These are phyloP conservation scores for Homarus gammarus DNA, from an alignment of 2,888 invertebrate species.

Conservation along the genomic window DNA sequence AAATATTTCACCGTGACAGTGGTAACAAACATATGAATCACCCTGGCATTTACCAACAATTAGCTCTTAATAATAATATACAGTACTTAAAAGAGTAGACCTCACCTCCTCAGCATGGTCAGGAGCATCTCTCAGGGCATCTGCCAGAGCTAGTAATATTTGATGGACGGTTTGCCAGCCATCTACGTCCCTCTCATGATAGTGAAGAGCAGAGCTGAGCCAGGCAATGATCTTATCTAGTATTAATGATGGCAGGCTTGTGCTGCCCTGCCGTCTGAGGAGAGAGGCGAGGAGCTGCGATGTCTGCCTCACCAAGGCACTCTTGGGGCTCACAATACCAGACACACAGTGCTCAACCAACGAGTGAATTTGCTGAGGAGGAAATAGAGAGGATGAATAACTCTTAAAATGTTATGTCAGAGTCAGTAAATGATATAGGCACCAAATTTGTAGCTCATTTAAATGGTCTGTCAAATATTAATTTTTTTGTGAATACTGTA, in stretches of 20 bases:
- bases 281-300: constrained; percentile 32
- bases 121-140: constrained; percentile 30
- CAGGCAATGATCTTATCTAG: constrained; percentile 33
- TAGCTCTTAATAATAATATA: not conserved
- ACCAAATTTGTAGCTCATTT: too few relatives aligned
- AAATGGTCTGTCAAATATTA: too few relatives aligned
- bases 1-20: constrained; percentile 2
- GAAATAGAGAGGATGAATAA: not conserved
- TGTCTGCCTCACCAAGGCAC: constrained; percentile 3
- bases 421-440: too few relatives aligned
- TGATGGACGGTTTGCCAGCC: constrained; percentile 12
- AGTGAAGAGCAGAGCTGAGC: constrained; percentile 33
- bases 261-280: constrained; percentile 12
- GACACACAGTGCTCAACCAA: constrained; percentile 49
- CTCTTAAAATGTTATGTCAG: too few relatives aligned
- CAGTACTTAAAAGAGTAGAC: not conserved
- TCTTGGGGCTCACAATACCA: constrained; percentile 2
- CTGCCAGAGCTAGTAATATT: constrained; percentile 39
- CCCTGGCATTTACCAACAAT: not conserved
- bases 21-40: not conserved
- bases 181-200: not conserved
- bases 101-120: constrained; percentile 56
- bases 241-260: not conserved
- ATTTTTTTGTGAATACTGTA: too few relatives aligned
- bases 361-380: constrained; percentile 42